A percentile compares a stretch with the other conserved stretches of the same genome.
phyloP scores from a whole-genome alignment of 2,797 vertebrate genomes.

The Loris lydekkerianus region DNA sequence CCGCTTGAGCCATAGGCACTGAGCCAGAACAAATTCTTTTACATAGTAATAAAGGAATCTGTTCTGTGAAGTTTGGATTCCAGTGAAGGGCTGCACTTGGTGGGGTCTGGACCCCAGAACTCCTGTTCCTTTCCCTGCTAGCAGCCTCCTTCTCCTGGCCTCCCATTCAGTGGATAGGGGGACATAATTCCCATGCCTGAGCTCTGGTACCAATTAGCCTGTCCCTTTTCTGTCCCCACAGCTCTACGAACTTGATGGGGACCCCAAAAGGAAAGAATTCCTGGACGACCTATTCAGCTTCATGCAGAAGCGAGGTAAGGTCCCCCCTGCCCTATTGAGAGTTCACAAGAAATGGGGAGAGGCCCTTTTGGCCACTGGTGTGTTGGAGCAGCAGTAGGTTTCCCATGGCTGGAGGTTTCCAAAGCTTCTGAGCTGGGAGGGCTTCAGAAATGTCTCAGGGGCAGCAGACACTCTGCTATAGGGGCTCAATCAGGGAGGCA shows the following conservation, averaged over 20 bases:
- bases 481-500: not conserved
- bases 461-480: accelerated
- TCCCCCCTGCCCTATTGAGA: too few relatives aligned
- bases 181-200: accelerated
- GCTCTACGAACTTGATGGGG: constrained; percentile 97
- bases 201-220: accelerated
- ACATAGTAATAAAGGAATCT: not conserved
- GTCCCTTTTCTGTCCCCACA: constrained; percentile 71
- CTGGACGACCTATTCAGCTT: constrained; percentile 97
- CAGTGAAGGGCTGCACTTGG: too few relatives aligned
- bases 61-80: not conserved
- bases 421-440: not conserved
- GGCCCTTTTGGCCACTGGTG: not conserved
- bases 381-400: too few relatives aligned
- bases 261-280: constrained; percentile 97
- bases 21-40: not conserved
- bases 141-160: not conserved
- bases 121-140: not conserved
- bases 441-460: not conserved
- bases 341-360: not conserved
- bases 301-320: constrained; percentile 96
- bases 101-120: not conserved
- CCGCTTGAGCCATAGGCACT: too few relatives aligned
- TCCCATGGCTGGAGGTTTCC: not conserved
- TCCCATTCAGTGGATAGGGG: accelerated